These are phyloP conservation scores for Callimorpha dominula DNA, from an alignment of 2,888 invertebrate species.

Conservation along the genomic window DNA sequence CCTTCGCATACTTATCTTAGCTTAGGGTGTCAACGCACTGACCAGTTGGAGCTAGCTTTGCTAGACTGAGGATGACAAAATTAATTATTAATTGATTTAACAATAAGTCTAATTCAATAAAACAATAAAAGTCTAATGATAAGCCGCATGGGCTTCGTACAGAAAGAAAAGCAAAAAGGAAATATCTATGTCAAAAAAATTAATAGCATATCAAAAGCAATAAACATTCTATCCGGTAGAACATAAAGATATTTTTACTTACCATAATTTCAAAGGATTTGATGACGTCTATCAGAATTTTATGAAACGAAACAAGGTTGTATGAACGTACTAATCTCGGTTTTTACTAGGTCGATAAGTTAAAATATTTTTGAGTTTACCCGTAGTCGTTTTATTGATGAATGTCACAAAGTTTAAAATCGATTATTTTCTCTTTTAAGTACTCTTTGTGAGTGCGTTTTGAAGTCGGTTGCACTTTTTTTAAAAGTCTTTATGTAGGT, in stretches of 20 bases:
- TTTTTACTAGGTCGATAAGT: not conserved
- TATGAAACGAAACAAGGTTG: not conserved
- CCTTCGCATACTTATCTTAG: slow-evolving; percentile 45
- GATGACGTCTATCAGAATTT: not conserved
- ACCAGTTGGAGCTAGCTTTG: not conserved
- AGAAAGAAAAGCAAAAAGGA: no score
- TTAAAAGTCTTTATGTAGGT: no score
- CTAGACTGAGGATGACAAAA: not conserved
- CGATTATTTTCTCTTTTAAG: no score
- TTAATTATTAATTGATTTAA: not conserved
- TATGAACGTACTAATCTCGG: not conserved
- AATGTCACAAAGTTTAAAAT: no score
- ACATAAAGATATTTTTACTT: not conserved
- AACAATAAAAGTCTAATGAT: no score
- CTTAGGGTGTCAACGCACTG: slow-evolving; percentile 30
- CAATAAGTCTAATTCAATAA: not conserved
- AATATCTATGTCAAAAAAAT: no score
- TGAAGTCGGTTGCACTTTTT: no score
- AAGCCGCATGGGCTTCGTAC: no score
- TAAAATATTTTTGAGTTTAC: not conserved
- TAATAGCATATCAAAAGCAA: not conserved
- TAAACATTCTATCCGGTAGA: not conserved
- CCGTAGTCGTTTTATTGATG: not conserved
- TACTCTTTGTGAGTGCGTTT: no score
- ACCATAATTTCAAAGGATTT: not conserved